Evolutionary conservation across 53 echinoderm and acorn worm genomes (phyloP), one percentile per base, ranked within the genome.

Genomic region (Holothuria leucospilota): DNA sequence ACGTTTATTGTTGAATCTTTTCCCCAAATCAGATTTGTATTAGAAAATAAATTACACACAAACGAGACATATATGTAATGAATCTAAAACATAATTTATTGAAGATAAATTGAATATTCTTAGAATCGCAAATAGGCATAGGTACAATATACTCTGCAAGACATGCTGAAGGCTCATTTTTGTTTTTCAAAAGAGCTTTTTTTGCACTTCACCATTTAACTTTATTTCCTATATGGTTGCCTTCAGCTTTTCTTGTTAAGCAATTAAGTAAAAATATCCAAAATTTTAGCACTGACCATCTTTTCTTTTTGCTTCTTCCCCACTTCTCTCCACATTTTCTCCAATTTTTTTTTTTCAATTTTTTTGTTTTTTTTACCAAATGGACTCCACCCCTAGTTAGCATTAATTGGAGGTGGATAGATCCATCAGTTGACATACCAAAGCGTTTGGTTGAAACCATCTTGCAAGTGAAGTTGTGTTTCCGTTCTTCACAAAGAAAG

Each of bases 281-380:
- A 46, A 46, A 46, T 46, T 46, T 46, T 46, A 4, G 51, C 25
- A 91, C 91, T 91, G 74, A 91, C 91, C 82, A 69, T 91, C 80
- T 85, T 89, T 86, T 81, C 82, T 86, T 89, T 69, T 89, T 86
- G 81, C 81, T 91, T 91, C 82, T 91, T 87, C 91, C 91, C 86
- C 91, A 39, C 38, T 63, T 82, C 42, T 63, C 64, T 63, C 82
- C 42, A 21, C 78, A 1, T 78, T 82, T 46, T 46, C 46, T 46
- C 46, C 46, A 46, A 46, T 4, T 25, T 83, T 39, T 82, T n/a
- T 27, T 20, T 28, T 20, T 16, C 30, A 29, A 59, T 53, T 16
- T 30, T 59, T n/a, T 27, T 53, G 28, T 58, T 53, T 53, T 72
- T 75, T 59, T 64, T 88, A 60, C 81, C 39, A 46, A 24, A 65